These are phyloP conservation scores for Triplophysa bombifrons DNA, from an alignment of 2,797 vertebrate species.

Conservation along the genomic window DNA sequence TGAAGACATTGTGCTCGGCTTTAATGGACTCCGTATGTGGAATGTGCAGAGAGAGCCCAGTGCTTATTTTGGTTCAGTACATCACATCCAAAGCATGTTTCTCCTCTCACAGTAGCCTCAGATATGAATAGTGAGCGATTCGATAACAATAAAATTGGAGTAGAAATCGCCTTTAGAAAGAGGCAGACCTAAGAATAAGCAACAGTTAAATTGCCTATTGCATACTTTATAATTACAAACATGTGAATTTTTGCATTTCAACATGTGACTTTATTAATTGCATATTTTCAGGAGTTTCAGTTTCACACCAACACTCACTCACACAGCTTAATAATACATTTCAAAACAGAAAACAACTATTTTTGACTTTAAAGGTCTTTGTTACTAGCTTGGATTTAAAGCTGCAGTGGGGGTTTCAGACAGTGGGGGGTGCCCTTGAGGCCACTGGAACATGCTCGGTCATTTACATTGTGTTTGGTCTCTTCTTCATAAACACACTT, in stretches of 20 bases:
- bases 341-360: constrained; percentile 15
- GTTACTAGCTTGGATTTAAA: constrained; percentile 66
- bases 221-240: background rate
- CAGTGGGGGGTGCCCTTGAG: constrained; percentile 46
- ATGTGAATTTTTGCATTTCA: constrained; percentile 42
- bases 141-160: too few species aligned
- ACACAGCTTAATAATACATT: constrained; percentile 56
- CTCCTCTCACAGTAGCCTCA: constrained; percentile 45
- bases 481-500: constrained; percentile 56
- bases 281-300: constrained; percentile 71
- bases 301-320: constrained; percentile 63
- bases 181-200: background rate
- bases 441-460: constrained; percentile 61
- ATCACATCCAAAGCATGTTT: constrained; percentile 61
- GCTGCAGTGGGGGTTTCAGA: constrained; percentile 58
- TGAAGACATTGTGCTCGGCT: constrained; percentile 39
- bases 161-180: background rate
- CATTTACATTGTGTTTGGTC: constrained; percentile 64
- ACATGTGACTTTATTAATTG: constrained; percentile 78
- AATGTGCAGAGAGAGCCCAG: constrained; percentile 69
- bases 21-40: constrained; percentile 79
- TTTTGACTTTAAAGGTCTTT: constrained; percentile 43
- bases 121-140: background rate
- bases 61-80: constrained; percentile 61
- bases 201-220: background rate